Conservation (phyloP, 2,113 vertebrate species). For the Indicator indicator region DNA sequence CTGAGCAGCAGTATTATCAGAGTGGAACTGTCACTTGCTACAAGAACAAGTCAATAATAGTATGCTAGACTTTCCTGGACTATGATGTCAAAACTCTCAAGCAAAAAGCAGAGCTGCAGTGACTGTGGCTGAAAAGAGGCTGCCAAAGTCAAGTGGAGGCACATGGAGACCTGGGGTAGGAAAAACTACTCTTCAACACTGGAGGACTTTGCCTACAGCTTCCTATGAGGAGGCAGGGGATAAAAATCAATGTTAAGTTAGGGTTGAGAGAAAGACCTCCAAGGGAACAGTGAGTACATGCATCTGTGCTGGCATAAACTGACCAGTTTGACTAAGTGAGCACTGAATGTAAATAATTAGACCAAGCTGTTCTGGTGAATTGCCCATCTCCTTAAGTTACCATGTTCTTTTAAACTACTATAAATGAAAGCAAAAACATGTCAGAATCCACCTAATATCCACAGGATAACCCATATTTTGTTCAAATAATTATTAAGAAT, state of each 20-base stretch:
- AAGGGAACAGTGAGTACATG: fast-evolving
- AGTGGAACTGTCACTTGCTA: background rate
- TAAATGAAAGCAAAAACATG: background rate
- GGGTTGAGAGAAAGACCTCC: background rate
- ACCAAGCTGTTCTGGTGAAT: background rate
- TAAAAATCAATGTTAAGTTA: background rate
- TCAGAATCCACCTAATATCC: background rate
- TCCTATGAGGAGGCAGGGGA: background rate
- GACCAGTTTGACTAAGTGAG: background rate
- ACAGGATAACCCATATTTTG: background rate
- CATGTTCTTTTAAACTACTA: background rate
- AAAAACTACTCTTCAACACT: background rate
- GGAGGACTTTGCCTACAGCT: background rate
- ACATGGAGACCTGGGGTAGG: background rate
- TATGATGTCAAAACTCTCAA: background rate
- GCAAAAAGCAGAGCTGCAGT: background rate
- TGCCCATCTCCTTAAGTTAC: background rate
- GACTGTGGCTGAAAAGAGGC: background rate
- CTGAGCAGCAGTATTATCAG: background rate
- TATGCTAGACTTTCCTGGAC: fast-evolving
- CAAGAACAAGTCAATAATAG: background rate
- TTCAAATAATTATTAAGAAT: background rate
- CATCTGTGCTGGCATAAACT: background rate
- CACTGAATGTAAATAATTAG: background rate
- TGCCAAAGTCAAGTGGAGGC: background rate